These are phyloP conservation scores for Nudaria mundana DNA, from an alignment of 2,888 invertebrate species.

Conservation along the genomic window DNA sequence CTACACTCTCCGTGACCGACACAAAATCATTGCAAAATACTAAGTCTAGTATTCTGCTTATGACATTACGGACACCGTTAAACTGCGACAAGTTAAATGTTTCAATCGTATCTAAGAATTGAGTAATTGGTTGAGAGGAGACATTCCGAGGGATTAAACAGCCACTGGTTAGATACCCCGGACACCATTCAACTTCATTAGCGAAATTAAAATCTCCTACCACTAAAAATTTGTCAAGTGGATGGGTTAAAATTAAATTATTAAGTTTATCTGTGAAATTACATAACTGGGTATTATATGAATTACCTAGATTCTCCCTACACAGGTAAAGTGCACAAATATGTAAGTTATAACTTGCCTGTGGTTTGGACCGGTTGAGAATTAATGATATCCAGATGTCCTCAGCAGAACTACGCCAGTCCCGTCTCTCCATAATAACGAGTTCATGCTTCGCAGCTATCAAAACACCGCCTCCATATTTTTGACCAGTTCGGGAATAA, in stretches of 20 bases:
- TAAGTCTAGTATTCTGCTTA: no score
- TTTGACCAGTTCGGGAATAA: conserved; percentile 1
- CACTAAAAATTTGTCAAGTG: neutral
- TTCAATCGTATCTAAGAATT: no score
- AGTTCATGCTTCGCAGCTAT: conserved; percentile 3
- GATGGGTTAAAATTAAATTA: neutral
- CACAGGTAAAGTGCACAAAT: conserved; percentile 4
- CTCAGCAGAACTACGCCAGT: conserved; percentile 8
- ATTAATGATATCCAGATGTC: conserved; percentile 5
- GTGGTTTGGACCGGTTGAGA: neutral
- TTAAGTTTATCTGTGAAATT: neutral
- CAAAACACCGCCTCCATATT: conserved; percentile 2
- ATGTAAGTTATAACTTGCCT: conserved; percentile 2
- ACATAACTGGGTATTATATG: conserved; percentile 2
- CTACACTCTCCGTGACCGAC: no score
- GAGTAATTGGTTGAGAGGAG: no score
- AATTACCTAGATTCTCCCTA: conserved; percentile 3
- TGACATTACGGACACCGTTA: no score
- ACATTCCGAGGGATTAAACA: no score
- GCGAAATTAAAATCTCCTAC: neutral
- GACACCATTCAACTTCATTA: neutral
- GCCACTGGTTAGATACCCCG: no score
- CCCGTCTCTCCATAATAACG: neutral
- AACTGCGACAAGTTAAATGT: no score
- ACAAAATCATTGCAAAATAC: no score